These are phyloP conservation scores for Unio pictorum DNA, from an alignment of 2,888 invertebrate species.

Conservation along the genomic window DNA sequence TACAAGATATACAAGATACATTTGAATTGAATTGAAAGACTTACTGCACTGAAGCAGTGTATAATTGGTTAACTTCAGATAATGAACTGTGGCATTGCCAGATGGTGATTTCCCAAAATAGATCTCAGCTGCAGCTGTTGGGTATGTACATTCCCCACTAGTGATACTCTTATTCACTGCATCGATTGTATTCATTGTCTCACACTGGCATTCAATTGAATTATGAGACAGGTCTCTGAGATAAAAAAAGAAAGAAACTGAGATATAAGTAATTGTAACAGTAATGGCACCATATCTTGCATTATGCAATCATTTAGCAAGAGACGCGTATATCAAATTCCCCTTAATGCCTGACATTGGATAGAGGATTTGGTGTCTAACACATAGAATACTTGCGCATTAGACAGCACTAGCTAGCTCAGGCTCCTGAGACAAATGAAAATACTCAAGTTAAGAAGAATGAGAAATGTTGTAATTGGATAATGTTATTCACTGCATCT, in stretches of 20 bases:
- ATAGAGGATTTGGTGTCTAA: too few species aligned
- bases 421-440: too few species aligned
- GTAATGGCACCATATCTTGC: too few species aligned
- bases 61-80: conserved; percentile 5
- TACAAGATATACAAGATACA: too few species aligned
- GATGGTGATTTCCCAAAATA: conserved; percentile 1
- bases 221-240: conserved; percentile 20
- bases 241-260: not conserved
- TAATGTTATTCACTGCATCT: too few species aligned
- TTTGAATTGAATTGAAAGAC: not conserved
- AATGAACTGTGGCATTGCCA: conserved; percentile 6
- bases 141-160: conserved; percentile 12
- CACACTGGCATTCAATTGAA: conserved; percentile 26
- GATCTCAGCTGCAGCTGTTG: conserved; percentile 10
- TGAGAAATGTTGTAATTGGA: too few species aligned
- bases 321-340: too few species aligned
- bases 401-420: too few species aligned
- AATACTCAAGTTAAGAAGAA: too few species aligned
- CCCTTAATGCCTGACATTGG: too few species aligned
- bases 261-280: not conserved
- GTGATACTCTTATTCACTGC: conserved; percentile 3
- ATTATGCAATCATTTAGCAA: too few species aligned
- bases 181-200: conserved; percentile 16
- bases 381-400: too few species aligned
- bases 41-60: conserved; percentile 25